phyloP scores from a whole-genome alignment of 1,140 invertebrate genomes.

The Pseudoatta argentina region DNA sequence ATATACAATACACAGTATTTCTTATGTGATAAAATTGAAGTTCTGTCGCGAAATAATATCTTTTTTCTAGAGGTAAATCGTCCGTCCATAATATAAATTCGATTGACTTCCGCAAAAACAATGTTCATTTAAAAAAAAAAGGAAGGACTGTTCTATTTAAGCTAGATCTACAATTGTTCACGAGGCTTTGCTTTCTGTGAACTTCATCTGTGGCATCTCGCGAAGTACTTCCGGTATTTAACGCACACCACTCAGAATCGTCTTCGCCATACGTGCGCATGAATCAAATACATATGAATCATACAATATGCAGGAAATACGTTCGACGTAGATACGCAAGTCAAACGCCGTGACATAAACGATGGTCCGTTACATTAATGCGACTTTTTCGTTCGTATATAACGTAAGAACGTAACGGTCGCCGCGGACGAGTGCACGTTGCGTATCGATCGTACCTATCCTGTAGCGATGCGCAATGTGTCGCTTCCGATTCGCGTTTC shows the following conservation, averaged over 20 bases:
- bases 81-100: not conserved
- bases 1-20: not conserved
- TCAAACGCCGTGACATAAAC: constrained; percentile 67
- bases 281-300: constrained; percentile 39
- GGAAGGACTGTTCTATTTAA: not conserved
- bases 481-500: constrained; percentile 57
- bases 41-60: not conserved
- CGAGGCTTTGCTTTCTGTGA: not conserved
- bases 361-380: constrained; percentile 85
- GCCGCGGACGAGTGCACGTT: constrained; percentile 74
- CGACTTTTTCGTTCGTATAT: constrained; percentile 79
- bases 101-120: constrained; percentile 10
- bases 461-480: constrained; percentile 49
- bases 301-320: constrained; percentile 50
- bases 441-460: constrained; percentile 73
- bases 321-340: constrained; percentile 35
- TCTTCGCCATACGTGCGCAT: not conserved
- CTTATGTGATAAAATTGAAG: not conserved
- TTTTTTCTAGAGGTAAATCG: not conserved
- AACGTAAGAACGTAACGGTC: constrained; percentile 83
- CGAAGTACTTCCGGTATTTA: constrained; percentile 9
- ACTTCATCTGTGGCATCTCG: not conserved
- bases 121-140: not conserved
- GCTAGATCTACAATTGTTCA: not conserved
- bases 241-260: not conserved